Percentiles rank a stretch among this genome's conserved stretches.
Conservation (phyloP, 2,888 invertebrate genomes). For the Abrostola tripartita region DNA sequence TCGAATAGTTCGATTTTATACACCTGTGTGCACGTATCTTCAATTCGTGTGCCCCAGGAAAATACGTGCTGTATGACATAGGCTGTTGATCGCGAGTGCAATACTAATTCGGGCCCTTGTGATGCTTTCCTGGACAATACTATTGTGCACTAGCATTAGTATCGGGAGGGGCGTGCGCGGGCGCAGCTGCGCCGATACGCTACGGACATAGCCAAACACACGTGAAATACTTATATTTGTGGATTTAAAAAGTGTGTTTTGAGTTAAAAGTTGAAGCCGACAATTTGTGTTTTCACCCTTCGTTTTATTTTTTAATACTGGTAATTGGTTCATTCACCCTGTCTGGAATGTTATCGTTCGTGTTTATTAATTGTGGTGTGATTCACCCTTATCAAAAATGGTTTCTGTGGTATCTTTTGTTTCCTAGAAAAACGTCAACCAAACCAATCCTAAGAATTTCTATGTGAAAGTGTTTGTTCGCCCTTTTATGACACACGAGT, state of each 20-base stretch:
- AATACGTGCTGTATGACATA: conserved; percentile 44
- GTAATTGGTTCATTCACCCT: conserved; percentile 25
- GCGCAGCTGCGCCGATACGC: conserved; percentile 62
- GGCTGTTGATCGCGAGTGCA: conserved; percentile 63
- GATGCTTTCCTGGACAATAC: conserved; percentile 75
- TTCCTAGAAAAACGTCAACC: not conserved
- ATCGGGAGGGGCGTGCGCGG: conserved; percentile 71
- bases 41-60: conserved; percentile 40
- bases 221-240: conserved; percentile 43
- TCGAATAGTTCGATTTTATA: not conserved
- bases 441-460: conserved; percentile 21
- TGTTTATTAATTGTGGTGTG: not conserved
- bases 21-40: conserved; percentile 16
- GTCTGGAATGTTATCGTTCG: not conserved
- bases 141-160: conserved; percentile 75
- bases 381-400: not conserved
- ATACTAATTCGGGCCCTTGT: conserved; percentile 77
- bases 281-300: conserved; percentile 4
- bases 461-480: conserved; percentile 38
- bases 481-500: conserved; percentile 48
- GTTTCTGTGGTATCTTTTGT: conserved; percentile 27
- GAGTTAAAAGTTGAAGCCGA: conserved; percentile 18
- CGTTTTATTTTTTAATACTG: conserved; percentile 9
- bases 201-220: conserved; percentile 48
- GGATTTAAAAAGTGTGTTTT: conserved; percentile 41